Evolutionary conservation across 2,113 vertebrate species (phyloP).

Genomic region (Urocynchramus pylzowi): DNA sequence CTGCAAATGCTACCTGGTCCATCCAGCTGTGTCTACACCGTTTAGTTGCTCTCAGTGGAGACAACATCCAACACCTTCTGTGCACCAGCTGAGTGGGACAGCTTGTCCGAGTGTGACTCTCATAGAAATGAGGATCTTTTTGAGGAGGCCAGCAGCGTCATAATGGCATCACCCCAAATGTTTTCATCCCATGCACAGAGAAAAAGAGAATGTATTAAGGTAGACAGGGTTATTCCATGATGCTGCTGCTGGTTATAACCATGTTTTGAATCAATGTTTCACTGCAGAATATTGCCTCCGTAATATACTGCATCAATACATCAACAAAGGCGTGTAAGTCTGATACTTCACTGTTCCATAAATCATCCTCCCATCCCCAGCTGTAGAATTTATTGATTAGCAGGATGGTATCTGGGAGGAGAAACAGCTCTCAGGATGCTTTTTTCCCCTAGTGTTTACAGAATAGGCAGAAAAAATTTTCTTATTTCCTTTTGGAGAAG

Average conservation of each 20-base stretch:
- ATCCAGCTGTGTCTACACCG: not conserved
- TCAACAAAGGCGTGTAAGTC: not conserved
- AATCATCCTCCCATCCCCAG: not conserved
- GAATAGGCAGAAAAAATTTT: not conserved
- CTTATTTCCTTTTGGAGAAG: not conserved
- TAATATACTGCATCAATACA: not conserved
- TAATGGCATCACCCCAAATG: not conserved
- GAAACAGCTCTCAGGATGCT: not conserved
- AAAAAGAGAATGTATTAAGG: not conserved
- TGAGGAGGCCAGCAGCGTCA: not conserved
- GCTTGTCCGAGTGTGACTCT: accelerated
- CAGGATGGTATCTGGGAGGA: not conserved
- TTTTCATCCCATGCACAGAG: not conserved
- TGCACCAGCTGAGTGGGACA: not conserved
- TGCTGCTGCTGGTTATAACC: not conserved
- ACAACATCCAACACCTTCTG: not conserved
- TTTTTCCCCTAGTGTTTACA: not conserved
- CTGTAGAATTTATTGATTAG: not conserved
- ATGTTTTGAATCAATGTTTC: not conserved
- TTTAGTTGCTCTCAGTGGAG: accelerated
- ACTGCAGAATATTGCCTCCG: not conserved
- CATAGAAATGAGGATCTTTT: not conserved
- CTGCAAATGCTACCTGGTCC: not conserved
- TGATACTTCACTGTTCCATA: not conserved
- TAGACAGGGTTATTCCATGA: not conserved